Conservation (phyloP, 1,140 invertebrate genomes). For the Laodelphax striatellus region DNA sequence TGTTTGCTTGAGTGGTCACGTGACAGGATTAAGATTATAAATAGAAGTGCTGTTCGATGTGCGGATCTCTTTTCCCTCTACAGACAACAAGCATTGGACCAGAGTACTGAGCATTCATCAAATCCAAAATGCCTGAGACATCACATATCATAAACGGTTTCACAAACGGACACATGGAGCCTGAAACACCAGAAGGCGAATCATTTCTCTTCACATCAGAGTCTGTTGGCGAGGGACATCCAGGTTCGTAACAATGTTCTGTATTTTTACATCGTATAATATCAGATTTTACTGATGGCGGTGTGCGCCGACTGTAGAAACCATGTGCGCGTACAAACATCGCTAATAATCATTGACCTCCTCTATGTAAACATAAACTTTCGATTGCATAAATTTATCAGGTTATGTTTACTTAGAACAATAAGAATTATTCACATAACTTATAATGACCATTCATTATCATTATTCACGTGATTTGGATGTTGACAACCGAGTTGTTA, state of each 20-base stretch:
- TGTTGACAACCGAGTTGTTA: too few species aligned
- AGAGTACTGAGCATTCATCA: background rate
- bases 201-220: conserved; percentile 97
- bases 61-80: conserved; percentile 7
- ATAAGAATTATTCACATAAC: too few species aligned
- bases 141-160: conserved; percentile 22
- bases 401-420: too few species aligned
- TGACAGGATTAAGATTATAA: conserved; percentile 6
- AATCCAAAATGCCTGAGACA: conserved; percentile 22
- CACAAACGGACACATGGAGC: conserved; percentile 51
- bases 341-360: too few species aligned
- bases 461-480: too few species aligned
- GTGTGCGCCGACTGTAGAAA: background rate
- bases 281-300: background rate
- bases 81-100: background rate
- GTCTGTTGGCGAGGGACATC: conserved; percentile 97
- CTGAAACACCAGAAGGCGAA: conserved; percentile 68
- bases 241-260: conserved; percentile 43
- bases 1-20: conserved; percentile 2
- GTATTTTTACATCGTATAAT: background rate
- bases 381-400: too few species aligned
- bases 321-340: background rate
- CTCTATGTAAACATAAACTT: too few species aligned
- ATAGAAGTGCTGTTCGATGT: background rate
- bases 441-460: too few species aligned